phyloP scores from a whole-genome alignment of 2,888 invertebrate genomes.

The Prosapia bicincta region DNA sequence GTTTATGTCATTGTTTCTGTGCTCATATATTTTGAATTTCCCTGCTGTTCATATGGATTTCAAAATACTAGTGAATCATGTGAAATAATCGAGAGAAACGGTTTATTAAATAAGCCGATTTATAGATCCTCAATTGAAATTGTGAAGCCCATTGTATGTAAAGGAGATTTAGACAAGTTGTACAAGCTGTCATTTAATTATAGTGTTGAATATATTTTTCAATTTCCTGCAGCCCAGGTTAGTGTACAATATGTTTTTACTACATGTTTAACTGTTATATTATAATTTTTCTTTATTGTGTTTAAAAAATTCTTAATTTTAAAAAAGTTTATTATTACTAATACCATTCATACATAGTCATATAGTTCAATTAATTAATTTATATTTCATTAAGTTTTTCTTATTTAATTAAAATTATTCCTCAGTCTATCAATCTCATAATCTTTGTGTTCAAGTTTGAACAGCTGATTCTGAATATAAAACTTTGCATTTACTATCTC shows the following conservation, averaged over 20 bases:
- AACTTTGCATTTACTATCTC: no score
- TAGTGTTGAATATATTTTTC: not conserved
- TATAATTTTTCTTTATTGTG: no score
- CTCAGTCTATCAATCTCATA: no score
- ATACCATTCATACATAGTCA: no score
- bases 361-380: no score
- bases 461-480: no score
- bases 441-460: no score
- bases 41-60: not conserved
- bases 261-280: no score
- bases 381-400: no score
- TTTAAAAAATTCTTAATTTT: no score
- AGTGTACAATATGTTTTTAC: not conserved
- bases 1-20: not conserved
- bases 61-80: not conserved
- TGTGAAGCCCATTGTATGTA: not conserved
- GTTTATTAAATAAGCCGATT: not conserved
- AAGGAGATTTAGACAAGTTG: not conserved
- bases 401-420: no score
- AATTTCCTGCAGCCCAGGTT: not conserved
- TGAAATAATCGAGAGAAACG: not conserved
- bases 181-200: not conserved
- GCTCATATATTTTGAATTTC: not conserved
- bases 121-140: not conserved
- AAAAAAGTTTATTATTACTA: no score